Percentiles rank a stretch among this genome's conserved stretches.
Conservation (phyloP, 2,888 invertebrate genomes). For the Pammene fasciana region DNA sequence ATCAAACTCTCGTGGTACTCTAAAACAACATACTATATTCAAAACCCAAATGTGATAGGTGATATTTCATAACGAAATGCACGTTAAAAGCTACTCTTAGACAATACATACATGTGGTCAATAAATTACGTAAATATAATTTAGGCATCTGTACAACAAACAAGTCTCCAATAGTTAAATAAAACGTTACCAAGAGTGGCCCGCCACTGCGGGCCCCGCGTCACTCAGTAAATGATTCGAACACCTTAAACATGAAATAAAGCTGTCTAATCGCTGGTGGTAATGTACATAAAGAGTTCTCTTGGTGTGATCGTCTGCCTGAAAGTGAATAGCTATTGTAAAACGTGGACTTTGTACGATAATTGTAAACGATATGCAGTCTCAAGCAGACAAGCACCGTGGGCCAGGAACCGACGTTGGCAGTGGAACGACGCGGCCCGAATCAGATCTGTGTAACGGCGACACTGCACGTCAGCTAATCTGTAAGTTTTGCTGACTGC, state of each 20-base stretch:
- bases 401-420: not conserved
- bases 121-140: constrained; percentile 83
- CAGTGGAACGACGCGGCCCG: not conserved
- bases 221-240: constrained; percentile 39
- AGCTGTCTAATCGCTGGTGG: constrained; percentile 65
- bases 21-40: constrained; percentile 74
- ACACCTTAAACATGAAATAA: constrained; percentile 73
- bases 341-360: constrained; percentile 16
- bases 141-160: constrained; percentile 79
- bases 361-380: constrained; percentile 14
- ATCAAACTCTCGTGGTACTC: constrained; percentile 77
- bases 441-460: not conserved
- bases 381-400: constrained; percentile 26
- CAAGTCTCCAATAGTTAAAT: constrained; percentile 49
- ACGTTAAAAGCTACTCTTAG: constrained; percentile 71
- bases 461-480: too few species aligned
- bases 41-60: constrained; percentile 74
- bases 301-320: not conserved
- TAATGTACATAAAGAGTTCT: constrained; percentile 18
- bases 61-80: constrained; percentile 78
- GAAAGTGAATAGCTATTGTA: constrained; percentile 15
- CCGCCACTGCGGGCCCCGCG: constrained; percentile 36
- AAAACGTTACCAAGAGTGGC: constrained; percentile 39
- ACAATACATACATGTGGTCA: constrained; percentile 67
- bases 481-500: too few species aligned